Percentiles rank a stretch among this genome's conserved stretches.
phyloP scores from a whole-genome alignment of 2,888 invertebrate genomes.

The Mythimna impura region DNA sequence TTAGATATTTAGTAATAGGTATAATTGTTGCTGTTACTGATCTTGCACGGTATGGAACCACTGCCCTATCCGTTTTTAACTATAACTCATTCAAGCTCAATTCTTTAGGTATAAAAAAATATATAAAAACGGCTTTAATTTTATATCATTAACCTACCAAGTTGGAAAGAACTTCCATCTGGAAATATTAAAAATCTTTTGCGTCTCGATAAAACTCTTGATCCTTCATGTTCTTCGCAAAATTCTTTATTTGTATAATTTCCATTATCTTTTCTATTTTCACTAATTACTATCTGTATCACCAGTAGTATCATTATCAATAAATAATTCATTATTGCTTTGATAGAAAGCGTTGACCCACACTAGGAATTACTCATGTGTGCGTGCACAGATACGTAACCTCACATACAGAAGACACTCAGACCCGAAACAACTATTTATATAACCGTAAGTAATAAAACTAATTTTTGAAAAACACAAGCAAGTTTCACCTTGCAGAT shows the following conservation, averaged over 20 bases:
- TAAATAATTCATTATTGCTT: constrained; percentile 46
- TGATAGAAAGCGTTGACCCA: too few species aligned
- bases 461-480: constrained; percentile 40
- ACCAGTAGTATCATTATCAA: constrained; percentile 62
- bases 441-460: neutral
- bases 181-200: constrained; percentile 91
- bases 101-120: neutral
- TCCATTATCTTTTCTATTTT: constrained; percentile 49
- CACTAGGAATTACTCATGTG: too few species aligned
- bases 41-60: too few species aligned
- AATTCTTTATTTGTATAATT: constrained; percentile 62
- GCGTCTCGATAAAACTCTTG: constrained; percentile 82
- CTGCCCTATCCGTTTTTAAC: too few species aligned
- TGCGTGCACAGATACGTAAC: neutral
- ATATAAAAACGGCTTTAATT: too few species aligned
- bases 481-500: constrained; percentile 18
- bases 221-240: constrained; percentile 53
- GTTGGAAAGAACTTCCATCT: constrained; percentile 91
- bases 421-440: too few species aligned
- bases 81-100: neutral
- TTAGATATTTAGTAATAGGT: too few species aligned
- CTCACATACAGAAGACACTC: neutral
- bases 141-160: constrained; percentile 77
- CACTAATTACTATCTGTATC: constrained; percentile 68
- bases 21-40: too few species aligned